Percentiles rank a stretch among this genome's conserved stretches.
phyloP scores from a whole-genome alignment of 2,888 invertebrate genomes.

The Busseola fusca region DNA sequence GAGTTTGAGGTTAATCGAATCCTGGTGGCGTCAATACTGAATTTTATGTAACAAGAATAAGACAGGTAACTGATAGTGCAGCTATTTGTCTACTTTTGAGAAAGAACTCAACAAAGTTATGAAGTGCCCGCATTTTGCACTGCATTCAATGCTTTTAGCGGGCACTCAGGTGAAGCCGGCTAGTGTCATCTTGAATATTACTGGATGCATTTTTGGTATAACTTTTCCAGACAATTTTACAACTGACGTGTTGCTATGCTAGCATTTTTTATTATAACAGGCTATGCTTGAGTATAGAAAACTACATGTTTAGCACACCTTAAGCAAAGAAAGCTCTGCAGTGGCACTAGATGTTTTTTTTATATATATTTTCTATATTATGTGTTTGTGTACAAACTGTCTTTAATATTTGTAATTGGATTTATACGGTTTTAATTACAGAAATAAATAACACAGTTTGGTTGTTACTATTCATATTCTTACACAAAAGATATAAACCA shows the following conservation, averaged over 20 bases:
- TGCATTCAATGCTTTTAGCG: conserved; percentile 51
- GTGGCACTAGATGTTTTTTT: background rate
- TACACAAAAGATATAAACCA: background rate
- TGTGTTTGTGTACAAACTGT: no score
- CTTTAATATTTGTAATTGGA: no score
- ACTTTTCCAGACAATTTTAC: conserved; percentile 15
- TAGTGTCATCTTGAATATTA: conserved; percentile 41
- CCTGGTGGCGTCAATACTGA: background rate
- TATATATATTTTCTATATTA: no score
- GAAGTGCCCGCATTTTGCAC: conserved; percentile 35
- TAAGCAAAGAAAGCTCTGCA: background rate
- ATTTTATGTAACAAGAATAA: background rate
- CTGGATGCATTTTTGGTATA: conserved; percentile 26
- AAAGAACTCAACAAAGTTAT: conserved; percentile 10
- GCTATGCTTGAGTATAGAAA: background rate
- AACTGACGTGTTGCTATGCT: background rate
- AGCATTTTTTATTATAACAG: background rate
- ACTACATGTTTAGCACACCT: background rate
- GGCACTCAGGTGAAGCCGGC: conserved; percentile 37
- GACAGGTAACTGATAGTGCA: background rate
- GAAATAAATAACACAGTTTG: background rate
- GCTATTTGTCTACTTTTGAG: conserved; percentile 10
- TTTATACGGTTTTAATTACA: no score
- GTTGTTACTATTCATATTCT: background rate
- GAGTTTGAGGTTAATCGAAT: conserved; percentile 5